Evolutionary conservation across 2,797 vertebrate genomes (phyloP), one percentile per base, ranked within the genome.

Genomic region (Phalloptychus januarius): DNA sequence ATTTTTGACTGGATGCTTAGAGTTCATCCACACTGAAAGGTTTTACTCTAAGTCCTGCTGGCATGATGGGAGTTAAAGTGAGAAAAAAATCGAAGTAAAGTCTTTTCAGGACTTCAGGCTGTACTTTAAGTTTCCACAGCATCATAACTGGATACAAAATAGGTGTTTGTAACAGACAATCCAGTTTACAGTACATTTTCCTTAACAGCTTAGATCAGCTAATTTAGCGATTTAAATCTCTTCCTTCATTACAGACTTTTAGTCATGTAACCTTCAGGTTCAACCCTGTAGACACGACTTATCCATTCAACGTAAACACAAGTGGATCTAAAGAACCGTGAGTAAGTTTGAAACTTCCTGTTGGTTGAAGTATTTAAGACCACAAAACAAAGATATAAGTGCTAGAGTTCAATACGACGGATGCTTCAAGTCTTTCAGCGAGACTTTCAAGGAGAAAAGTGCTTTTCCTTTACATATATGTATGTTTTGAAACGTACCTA

Each of bases 391-490:
- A 63, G 33, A 84, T 91, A 93, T 94, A 96, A 96, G 95, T 96
- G 95, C 94, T 94, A 74, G 86, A 87, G 94, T 92, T 94, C 89
- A 90, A 93, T 87, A 89, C 86, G 90, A 88, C 86, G 79, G 86
- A 92, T 89, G 88, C 88, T 92, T 95, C 89, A 91, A 89, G 91
- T 93, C 91, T 94, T 93, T 83, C 82, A 87, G 84, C 76, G 81
- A 91, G 92, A 93, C 90, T 87, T 75, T 45, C 81, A 89, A 89
- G 91, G 79, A 89, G 88, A 88, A 96, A 96, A 96, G 95, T 96
- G 96, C 95, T 94, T 94, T 89, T 92, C 77, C 61, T 76, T 52
- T 31, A 65, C 73, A 84, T 83, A 88, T 79, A 86, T 90, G 83
- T 83, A 86, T 74, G n/a, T 81, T 84, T 85, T 28, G 86, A 85